These are phyloP conservation scores for Subacronicta megacephala DNA, from an alignment of 2,888 invertebrate species.

Conservation along the genomic window DNA sequence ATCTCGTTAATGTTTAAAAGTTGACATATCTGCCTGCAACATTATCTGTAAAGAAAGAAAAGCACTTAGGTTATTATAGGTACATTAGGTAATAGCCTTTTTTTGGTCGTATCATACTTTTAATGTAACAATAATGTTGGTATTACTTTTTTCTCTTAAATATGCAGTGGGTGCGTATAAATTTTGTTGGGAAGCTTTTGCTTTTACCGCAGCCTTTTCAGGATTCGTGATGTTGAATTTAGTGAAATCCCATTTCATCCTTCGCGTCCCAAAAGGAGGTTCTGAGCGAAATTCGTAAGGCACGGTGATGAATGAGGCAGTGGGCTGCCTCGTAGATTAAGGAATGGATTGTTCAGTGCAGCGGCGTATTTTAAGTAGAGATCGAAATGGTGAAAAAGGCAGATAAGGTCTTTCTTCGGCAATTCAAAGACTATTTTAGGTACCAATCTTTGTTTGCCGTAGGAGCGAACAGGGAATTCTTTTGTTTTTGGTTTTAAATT, in stretches of 20 bases:
- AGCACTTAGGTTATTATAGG: slow-evolving; percentile 24
- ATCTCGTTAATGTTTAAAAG: slow-evolving; percentile 29
- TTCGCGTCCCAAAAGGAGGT: slow-evolving; percentile 49
- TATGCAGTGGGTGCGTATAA: slow-evolving; percentile 36
- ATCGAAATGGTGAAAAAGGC: too few species aligned
- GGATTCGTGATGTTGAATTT: slow-evolving; percentile 53
- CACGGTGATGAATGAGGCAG: slow-evolving; percentile 61
- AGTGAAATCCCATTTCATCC: slow-evolving; percentile 52
- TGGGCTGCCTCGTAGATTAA: slow-evolving; percentile 61
- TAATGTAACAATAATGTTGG: slow-evolving; percentile 31
- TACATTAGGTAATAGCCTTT: slow-evolving; percentile 9
- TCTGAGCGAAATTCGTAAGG: slow-evolving; percentile 55
- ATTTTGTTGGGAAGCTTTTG: slow-evolving; percentile 36
- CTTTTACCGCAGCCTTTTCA: slow-evolving; percentile 32
- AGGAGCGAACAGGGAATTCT: too few species aligned
- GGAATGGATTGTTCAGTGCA: neutral
- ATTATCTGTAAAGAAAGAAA: slow-evolving; percentile 50
- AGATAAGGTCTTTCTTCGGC: too few species aligned
- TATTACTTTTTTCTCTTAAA: slow-evolving; percentile 29
- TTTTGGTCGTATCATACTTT: slow-evolving; percentile 16
- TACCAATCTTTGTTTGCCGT: too few species aligned
- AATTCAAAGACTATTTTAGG: too few species aligned
- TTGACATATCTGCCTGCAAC: slow-evolving; percentile 20
- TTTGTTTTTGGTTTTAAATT: too few species aligned
- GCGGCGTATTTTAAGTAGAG: neutral